Conservation (phyloP, 2,113 vertebrate genomes). For the Aythya baeri region DNA sequence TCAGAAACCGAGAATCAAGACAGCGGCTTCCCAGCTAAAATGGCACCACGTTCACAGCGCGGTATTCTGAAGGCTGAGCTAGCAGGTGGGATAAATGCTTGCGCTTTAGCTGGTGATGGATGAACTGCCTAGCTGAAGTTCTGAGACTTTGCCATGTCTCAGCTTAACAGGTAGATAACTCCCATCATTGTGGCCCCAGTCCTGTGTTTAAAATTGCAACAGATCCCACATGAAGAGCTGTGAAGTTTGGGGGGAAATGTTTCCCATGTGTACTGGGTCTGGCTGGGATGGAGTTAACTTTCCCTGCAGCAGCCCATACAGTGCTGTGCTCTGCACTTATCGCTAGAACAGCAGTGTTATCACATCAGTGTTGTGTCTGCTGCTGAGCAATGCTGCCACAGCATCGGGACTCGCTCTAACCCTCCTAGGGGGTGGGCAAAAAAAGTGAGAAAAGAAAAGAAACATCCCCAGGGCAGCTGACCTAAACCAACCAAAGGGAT, state of each 20-base stretch:
- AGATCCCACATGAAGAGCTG: not conserved
- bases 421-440: too few species aligned
- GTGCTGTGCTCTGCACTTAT: too few species aligned
- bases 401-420: too few species aligned
- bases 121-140: not conserved
- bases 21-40: not conserved
- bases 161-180: accelerated
- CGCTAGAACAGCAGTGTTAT: too few species aligned
- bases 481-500: too few species aligned
- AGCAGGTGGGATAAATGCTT: not conserved
- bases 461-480: too few species aligned
- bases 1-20: not conserved
- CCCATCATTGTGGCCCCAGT: too few species aligned
- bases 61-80: not conserved
- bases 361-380: too few species aligned
- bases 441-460: too few species aligned
- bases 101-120: not conserved
- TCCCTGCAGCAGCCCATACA: too few species aligned
- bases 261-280: not conserved
- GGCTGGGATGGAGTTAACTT: too few species aligned
- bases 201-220: not conserved
- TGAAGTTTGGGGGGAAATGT: accelerated
- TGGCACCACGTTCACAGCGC: not conserved
- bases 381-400: too few species aligned
- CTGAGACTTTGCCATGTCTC: not conserved